phyloP scores from a whole-genome alignment of 2,797 vertebrate genomes.

The Phaenicophaeus curvirostris region DNA sequence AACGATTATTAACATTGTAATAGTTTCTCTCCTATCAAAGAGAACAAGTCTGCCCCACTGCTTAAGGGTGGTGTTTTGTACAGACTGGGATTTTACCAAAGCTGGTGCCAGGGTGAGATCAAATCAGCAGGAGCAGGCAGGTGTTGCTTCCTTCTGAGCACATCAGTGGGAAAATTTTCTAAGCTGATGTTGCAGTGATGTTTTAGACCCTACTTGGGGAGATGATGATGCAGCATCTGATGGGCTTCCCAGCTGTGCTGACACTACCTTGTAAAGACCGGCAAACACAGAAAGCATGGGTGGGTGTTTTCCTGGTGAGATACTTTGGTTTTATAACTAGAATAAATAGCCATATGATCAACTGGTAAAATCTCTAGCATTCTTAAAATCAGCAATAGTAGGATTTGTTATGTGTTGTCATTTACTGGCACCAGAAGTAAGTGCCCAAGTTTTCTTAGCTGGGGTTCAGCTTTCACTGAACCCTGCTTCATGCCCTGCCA shows the following conservation, averaged over 20 bases:
- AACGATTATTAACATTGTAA: background rate
- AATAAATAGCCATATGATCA: background rate
- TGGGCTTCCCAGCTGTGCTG: background rate
- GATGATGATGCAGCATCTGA: background rate
- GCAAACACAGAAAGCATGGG: background rate
- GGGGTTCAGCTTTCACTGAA: background rate
- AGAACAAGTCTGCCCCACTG: background rate
- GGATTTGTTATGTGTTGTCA: background rate
- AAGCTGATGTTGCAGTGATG: background rate
- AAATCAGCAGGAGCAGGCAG: background rate
- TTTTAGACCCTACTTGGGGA: background rate
- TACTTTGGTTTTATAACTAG: constrained; percentile 20
- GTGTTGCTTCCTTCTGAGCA: background rate
- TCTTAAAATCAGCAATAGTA: background rate
- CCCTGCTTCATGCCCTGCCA: background rate
- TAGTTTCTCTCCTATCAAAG: background rate
- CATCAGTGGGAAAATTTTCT: background rate
- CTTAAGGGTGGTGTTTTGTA: background rate
- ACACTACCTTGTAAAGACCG: background rate
- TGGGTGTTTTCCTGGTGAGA: background rate
- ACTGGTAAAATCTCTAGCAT: constrained; percentile 16
- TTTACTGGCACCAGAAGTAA: background rate
- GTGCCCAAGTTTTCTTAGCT: background rate
- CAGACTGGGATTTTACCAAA: background rate
- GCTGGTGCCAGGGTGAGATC: background rate